Evolutionary conservation across 2,113 vertebrate species (phyloP).

Genomic region (Tiliqua scincoides): DNA sequence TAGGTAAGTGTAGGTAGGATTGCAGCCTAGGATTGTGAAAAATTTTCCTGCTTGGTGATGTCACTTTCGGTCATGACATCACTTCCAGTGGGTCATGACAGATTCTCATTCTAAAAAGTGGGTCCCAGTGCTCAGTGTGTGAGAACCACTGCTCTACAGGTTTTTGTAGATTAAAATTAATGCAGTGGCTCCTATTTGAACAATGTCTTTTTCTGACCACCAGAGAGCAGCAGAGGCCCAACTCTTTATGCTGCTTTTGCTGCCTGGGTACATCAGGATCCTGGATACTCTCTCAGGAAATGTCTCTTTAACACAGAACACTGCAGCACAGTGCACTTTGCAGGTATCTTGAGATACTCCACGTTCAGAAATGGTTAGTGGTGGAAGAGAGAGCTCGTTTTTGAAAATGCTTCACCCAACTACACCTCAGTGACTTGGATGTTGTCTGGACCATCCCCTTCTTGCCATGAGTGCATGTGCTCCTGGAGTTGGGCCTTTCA

Average conservation of each 20-base stretch:
- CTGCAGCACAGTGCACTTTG: not conserved
- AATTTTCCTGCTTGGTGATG: no score
- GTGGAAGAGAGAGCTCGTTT: not conserved
- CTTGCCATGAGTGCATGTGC: not conserved
- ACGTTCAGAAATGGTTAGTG: not conserved
- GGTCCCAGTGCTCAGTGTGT: no score
- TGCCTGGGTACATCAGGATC: not conserved
- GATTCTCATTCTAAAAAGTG: no score
- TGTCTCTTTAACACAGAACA: not conserved
- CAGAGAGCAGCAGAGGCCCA: not conserved
- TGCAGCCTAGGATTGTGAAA: no score
- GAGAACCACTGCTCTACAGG: no score
- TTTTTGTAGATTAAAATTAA: not conserved
- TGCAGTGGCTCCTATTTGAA: accelerated
- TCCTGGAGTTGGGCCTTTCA: not conserved
- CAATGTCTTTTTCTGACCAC: not conserved
- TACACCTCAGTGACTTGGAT: not conserved
- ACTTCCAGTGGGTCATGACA: no score
- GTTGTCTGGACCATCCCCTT: not conserved
- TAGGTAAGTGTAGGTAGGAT: no score
- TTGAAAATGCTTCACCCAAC: not conserved
- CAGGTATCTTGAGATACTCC: not conserved
- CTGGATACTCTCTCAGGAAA: not conserved
- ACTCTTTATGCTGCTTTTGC: not conserved
- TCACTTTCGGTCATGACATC: no score